Base-by-base conservation (phyloP, 2,797 vertebrate genomes). In the Clarias fuscus region DNA sequence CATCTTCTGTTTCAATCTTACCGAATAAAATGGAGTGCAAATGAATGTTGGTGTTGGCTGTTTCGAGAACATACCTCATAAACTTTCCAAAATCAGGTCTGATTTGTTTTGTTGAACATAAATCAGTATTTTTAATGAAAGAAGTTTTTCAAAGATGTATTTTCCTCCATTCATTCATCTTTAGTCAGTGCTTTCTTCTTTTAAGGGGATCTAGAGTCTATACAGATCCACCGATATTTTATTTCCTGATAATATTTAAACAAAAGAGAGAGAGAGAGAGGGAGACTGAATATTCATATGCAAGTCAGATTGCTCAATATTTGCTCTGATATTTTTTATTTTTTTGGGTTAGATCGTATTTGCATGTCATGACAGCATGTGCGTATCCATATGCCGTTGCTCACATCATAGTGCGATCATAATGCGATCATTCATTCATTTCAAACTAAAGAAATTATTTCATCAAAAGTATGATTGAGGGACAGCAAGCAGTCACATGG, bases 1-100 rank as follows among this genome's bases (percentile, higher is more conserved):
- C 62, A 68, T 82, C 83, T 67, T 56, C 27, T 59, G 61, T 48
- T 85, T 84, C 62, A 76, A 18, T 30, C 83, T 67, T 30, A 59
- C 18, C 0, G 11, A 68, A 65, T 72, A 24, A 64, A 65, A 80
- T 84, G 30, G 30, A 64, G 68, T 48, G 65, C 72, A 75, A 75
- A 67, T 86, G 17, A 43, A 33, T 67, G 59, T n/a, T 75, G 59
- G 18, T 11, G 48, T 53, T 82, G 58, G 30, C n/a, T 33, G 64
- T 48, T 82, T 79, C 2, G 1, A 73, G 2, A 81, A 30, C 11
- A 81, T 33, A 53, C 17, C 48, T 37, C 43, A 53, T 33, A 73
- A 59, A 71, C 20, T 15, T 81, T 53, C 40, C 17, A 30, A 27
- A 53, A 81, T n/a, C 24, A 65, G 22, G 37, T 48, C 24, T 67